These are phyloP conservation scores for Dicranocentrus wangi DNA, from an alignment of 2,888 invertebrate genomes.

Conservation along the genomic window DNA sequence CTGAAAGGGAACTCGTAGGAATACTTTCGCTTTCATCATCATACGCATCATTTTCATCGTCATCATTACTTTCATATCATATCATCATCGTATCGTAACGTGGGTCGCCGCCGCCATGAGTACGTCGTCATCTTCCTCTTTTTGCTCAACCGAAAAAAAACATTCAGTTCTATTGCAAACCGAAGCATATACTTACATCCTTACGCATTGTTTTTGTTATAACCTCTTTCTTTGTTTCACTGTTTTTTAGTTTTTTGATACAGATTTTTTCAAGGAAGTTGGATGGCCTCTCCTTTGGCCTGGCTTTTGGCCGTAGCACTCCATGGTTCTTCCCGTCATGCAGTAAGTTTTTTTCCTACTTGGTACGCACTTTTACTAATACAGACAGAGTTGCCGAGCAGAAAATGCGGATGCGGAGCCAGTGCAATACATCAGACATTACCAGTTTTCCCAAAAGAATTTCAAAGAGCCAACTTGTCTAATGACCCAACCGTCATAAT, in stretches of 20 bases:
- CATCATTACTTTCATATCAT: conserved; percentile 41
- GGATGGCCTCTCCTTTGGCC: conserved; percentile 38
- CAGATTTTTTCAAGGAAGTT: conserved; percentile 48
- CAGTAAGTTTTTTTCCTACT: conserved; percentile 22
- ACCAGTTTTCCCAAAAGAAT: conserved; percentile 48
- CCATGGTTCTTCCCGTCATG: conserved; percentile 36
- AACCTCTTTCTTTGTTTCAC: conserved; percentile 13
- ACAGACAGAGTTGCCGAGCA: conserved; percentile 5
- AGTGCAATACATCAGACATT: conserved; percentile 55
- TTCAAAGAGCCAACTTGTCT: conserved; percentile 44
- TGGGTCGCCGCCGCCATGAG: conserved; percentile 40
- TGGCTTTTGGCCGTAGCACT: conserved; percentile 20
- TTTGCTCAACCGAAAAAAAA: conserved; percentile 34
- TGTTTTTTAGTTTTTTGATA: conserved; percentile 36
- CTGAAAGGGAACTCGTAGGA: conserved; percentile 30
- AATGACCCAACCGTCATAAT: conserved; percentile 52
- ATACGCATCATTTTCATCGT: conserved; percentile 38
- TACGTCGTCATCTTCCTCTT: conserved; percentile 34
- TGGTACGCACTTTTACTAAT: neutral
- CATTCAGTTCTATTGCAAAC: neutral
- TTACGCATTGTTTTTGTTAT: conserved; percentile 3
- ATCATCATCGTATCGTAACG: conserved; percentile 36
- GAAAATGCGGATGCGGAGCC: conserved; percentile 44
- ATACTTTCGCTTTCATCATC: conserved; percentile 53
- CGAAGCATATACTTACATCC: neutral